Evolutionary conservation across 1,140 invertebrate species (phyloP), one percentile per base, ranked within the genome.

Genomic region (Meloidogyne exigua): DNA sequence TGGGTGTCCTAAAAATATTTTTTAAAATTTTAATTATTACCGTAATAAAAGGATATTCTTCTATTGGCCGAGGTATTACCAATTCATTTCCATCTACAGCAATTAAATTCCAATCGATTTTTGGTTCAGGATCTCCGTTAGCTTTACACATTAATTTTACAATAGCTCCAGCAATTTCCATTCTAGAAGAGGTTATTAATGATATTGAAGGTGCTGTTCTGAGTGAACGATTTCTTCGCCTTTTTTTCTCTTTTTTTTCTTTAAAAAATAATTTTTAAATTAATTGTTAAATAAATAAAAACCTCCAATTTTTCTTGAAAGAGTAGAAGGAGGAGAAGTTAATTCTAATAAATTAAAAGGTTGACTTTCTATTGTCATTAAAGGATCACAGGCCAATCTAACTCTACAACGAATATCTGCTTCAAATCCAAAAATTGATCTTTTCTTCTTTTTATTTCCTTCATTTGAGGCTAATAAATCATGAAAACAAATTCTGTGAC

Each of bases 101-200:
- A 11, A 78, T 73, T 25, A 78, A 62, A 18, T 78, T 67, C 76
- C 76, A 78, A 21, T 21, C 63, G 15, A 78, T 76, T 32, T 28
- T 44, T 25, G 76, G 76, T 49, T 67, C 26, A 3, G 76, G 76
- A 10, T 42, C 21, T 44, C 76, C 76, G 28, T 23, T n/a, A 18
- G 75, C 75, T 15, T 72, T 66, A 32, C 76, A 78, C 21, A 62
- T 68, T 39, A 78, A 25, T 44, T 73, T 49, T 3, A 71, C 25
- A 23, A 65, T 49, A 66, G 28, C 25, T 49, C 76, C 76, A 66
- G 72, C 74, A 23, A 78, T 42, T 76, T 78, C 76, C 76, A 78
- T 78, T 32, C 76, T 66, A 0, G 76, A 68, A 13, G 70, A 67
- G 23, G 72, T 75, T 28, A 78, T 78, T 57, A 78, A 32, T 13